A percentile compares a stretch with the other conserved stretches of the same genome.
Evolutionary conservation across 2,797 vertebrate species (phyloP).

Genomic region (Myiotriccus ornatus): DNA sequence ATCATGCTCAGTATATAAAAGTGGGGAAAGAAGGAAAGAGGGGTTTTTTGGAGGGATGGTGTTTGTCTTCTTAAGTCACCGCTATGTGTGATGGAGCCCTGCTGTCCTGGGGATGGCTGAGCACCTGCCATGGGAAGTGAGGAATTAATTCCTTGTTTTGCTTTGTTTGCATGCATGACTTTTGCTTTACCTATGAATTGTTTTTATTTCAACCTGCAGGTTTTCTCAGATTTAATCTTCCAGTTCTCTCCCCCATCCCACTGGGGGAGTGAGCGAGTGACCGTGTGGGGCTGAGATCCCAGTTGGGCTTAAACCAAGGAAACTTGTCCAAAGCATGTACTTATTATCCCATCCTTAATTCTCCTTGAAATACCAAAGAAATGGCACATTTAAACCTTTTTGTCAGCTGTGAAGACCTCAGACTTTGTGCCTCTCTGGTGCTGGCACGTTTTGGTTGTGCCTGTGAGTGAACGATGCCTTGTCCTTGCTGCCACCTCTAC

Average conservation of each 20-base stretch:
- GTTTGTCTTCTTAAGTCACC: background rate
- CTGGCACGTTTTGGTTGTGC: background rate
- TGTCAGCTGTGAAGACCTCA: background rate
- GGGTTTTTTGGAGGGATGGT: background rate
- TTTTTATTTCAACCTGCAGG: background rate
- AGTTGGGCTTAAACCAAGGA: background rate
- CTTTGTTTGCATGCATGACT: background rate
- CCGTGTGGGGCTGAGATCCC: background rate
- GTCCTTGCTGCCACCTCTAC: accelerated
- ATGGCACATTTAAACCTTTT: background rate
- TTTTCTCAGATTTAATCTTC: background rate
- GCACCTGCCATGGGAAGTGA: background rate
- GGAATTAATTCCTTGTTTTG: background rate
- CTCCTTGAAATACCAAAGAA: background rate
- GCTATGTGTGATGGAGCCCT: background rate
- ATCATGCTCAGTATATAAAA: background rate
- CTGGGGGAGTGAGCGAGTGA: background rate
- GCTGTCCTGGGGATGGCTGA: background rate
- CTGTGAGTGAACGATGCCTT: background rate
- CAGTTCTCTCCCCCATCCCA: background rate
- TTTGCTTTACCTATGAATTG: background rate
- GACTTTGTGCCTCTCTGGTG: background rate
- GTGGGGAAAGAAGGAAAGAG: background rate
- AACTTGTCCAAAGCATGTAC: background rate
- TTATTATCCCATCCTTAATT: background rate